Evolutionary conservation across 2,113 vertebrate genomes (phyloP), one percentile per base, ranked within the genome.

Genomic region (Oreotrochilus melanogaster): DNA sequence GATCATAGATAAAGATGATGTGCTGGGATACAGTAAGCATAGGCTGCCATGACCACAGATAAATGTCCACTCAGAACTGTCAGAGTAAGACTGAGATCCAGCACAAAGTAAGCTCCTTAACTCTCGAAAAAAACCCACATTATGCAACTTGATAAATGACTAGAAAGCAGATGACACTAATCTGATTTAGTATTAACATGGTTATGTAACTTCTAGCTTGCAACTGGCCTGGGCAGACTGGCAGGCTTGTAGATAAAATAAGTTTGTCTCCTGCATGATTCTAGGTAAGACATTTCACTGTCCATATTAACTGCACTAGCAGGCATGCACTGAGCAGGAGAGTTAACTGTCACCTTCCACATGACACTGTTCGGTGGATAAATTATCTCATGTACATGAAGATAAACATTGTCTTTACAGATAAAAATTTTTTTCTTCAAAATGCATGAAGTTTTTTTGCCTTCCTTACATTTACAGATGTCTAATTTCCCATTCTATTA

Each of bases 231-330:
- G 69, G 18, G 14, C 3, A 43, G 33, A 11, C 5, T 3, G 54
- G 31, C 4, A n/a, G 57, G 28, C 37, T 13, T 10, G 25, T 7
- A 23, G 39, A 9, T 0, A 57, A 60, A 9, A 0, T 7, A 11
- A 12, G 33, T 42, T 14, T 35, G 16, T 30, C 39, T 74, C 42
- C 73, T 53, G 4, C 7, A 0, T 4, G 10, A 21, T 7, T 35
- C 54, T 54, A 60, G n/a, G 5, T 28, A 9, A 80, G 11, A 24
- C 15, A 21, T n/a, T 39, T 31, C 3, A 11, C 42, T 58, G 33
- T 81, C 69, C 53, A 1, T 6, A 31, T 25, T 45, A 75, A 54
- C 43, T 48, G 56, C 57, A 42, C 37, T 30, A 31, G 35, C 30
- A 69, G 30, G 15, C 57, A 51, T 9, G 19, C 7, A 8, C 50